Conservation (phyloP, 1,140 invertebrate species). For the Hirudo medicinalis region DNA sequence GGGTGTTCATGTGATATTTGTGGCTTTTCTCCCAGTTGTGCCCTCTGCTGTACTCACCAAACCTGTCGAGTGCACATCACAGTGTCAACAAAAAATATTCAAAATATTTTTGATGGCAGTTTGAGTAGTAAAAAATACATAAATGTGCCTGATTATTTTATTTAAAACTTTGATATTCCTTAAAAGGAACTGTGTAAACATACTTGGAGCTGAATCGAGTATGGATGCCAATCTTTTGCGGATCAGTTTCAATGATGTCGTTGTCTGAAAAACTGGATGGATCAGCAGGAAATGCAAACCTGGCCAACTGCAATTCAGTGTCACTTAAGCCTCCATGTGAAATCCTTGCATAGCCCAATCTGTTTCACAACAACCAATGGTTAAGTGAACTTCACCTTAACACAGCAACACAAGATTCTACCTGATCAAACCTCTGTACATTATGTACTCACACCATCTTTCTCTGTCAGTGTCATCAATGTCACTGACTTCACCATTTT, state of each 20-base stretch:
- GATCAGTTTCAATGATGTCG: constrained; percentile 26
- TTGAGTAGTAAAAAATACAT: not conserved
- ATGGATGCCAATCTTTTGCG: constrained; percentile 24
- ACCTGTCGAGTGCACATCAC: constrained; percentile 28
- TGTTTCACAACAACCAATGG: constrained; percentile 19
- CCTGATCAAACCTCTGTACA: constrained; percentile 36
- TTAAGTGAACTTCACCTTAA: too few species aligned
- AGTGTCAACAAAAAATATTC: not conserved
- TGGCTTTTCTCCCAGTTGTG: constrained; percentile 33
- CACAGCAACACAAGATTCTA: not conserved
- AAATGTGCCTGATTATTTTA: not conserved
- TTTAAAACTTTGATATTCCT: not conserved
- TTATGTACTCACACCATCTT: constrained; percentile 40
- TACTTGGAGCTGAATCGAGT: constrained; percentile 32
- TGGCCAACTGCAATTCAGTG: constrained; percentile 40
- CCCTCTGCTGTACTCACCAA: constrained; percentile 32
- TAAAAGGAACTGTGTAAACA: constrained; percentile 18
- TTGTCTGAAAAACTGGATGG: constrained; percentile 32
- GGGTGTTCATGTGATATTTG: constrained; percentile 39
- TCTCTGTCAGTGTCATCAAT: constrained; percentile 35
- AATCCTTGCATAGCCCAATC: constrained; percentile 39
- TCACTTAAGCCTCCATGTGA: constrained; percentile 41
- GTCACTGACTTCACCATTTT: constrained; percentile 32
- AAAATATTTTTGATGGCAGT: not conserved
- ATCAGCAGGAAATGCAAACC: constrained; percentile 36